Conservation (phyloP, 2,888 invertebrate genomes). For the Drosophila antonietae region DNA sequence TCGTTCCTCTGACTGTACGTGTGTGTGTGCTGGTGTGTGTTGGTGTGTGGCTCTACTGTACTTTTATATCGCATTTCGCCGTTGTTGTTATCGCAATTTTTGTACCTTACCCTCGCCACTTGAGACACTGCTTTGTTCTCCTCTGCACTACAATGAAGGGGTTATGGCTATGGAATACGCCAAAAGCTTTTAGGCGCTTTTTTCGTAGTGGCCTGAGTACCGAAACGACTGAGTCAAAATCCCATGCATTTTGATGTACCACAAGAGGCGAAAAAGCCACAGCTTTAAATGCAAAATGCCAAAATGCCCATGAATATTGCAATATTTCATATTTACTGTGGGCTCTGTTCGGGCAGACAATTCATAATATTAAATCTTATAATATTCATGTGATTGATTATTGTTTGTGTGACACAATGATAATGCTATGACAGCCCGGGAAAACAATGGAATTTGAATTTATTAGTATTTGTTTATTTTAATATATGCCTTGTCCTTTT, state of each 20-base stretch:
- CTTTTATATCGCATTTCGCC: constrained; percentile 52
- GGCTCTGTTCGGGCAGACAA: no score
- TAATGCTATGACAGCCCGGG: background rate
- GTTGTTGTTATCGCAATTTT: constrained; percentile 64
- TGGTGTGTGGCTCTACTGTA: constrained; percentile 49
- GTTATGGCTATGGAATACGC: constrained; percentile 61
- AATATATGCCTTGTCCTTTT: no score
- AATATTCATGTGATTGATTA: no score
- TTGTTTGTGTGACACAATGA: no score
- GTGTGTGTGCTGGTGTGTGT: constrained; percentile 26
- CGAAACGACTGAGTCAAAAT: constrained; percentile 26
- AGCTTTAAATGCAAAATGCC: constrained; percentile 17
- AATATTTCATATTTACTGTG: background rate
- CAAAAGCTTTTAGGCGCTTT: constrained; percentile 70
- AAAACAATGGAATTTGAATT: background rate
- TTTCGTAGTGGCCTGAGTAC: constrained; percentile 25
- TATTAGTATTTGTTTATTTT: no score
- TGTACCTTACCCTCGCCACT: constrained; percentile 79
- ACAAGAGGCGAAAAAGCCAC: constrained; percentile 12
- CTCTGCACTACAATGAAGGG: constrained; percentile 58
- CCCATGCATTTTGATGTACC: constrained; percentile 43
- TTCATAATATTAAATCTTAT: no score
- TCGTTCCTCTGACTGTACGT: constrained; percentile 44
- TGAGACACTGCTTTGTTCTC: constrained; percentile 79
- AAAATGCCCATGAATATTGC: constrained; percentile 20